These are phyloP conservation scores for Xylota sylvarum DNA, from an alignment of 2,888 invertebrate genomes.

Conservation along the genomic window DNA sequence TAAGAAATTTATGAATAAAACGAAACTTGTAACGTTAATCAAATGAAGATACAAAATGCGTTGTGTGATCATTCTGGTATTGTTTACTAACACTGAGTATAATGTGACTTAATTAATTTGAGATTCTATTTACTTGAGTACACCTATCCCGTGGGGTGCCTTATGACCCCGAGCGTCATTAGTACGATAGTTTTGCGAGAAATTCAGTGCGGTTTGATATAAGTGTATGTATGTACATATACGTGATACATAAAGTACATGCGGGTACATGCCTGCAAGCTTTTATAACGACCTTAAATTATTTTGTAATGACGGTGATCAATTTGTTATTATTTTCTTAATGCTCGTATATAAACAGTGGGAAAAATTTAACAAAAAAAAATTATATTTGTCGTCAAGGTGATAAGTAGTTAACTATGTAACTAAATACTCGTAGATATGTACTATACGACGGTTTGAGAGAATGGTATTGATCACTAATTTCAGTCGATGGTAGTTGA, in stretches of 20 bases:
- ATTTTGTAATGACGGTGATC: not conserved
- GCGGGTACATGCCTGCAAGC: not conserved
- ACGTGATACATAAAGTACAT: not conserved
- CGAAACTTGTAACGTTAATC: not conserved
- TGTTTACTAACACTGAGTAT: not conserved
- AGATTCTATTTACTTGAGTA: not conserved
- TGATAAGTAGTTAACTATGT: no score
- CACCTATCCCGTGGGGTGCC: no score
- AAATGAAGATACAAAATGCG: not conserved
- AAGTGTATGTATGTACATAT: not conserved
- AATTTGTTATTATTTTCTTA: not conserved
- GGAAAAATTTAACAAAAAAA: not conserved
- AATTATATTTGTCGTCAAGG: no score
- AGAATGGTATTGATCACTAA: no score
- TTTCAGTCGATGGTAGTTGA: no score
- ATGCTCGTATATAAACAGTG: not conserved
- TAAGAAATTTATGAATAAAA: not conserved
- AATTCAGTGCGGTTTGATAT: not conserved
- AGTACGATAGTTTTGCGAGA: not conserved
- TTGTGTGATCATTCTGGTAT: no score
- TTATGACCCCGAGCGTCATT: no score
- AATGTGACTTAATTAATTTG: not conserved
- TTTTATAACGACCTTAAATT: not conserved
- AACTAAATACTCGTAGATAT: no score
- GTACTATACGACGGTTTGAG: no score